Evolutionary conservation across 2,888 invertebrate species (phyloP), one percentile per base, ranked within the genome.

Genomic region (Atrina japonica): DNA sequence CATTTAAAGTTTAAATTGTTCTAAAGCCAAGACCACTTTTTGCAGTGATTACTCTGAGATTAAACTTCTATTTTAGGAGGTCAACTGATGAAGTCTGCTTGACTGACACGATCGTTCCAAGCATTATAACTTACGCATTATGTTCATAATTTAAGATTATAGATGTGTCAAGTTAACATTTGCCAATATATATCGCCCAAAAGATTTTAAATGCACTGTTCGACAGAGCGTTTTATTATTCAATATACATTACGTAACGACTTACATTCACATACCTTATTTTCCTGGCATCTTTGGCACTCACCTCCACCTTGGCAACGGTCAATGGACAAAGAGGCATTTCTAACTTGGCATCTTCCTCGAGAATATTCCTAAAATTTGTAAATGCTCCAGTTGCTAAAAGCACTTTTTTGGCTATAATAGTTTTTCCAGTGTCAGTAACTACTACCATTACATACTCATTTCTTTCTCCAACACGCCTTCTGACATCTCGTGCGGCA

Each of bases 301-400:
- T 56, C 0, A 80, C 68, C 60, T 80, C 77, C 2, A 73, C 72
- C 18, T 70, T 53, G 14, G 77, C 71, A 11, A 78, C 76, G 3
- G 70, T 63, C 3, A 75, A 45, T 1, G 77, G 75, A 21, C 21
- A 35, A 2, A 75, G 45, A 1, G 23, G 16, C 16, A 72, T 63
- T n/a, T 78, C 73, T 6, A 63, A 64, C 5, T 65, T 11, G 7
- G 58, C 3, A 16, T 11, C 60, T 2, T 23, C 55, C 9, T 69
- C 64, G 18, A 80, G 63, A 14, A 80, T 63, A 30, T 76, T 47
- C 16, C 70, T 47, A 29, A 77, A 76, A 1, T 50, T 59, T 2
- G 80, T 82, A 43, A 77, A 82, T 1, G 78, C 77, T 23, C 78
- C 78, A n/a, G 81, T 77, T 11, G 81, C 78, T 9, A 82, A 49